Base-by-base conservation (phyloP, 2,113 vertebrate genomes). In the Cercocebus atys region DNA sequence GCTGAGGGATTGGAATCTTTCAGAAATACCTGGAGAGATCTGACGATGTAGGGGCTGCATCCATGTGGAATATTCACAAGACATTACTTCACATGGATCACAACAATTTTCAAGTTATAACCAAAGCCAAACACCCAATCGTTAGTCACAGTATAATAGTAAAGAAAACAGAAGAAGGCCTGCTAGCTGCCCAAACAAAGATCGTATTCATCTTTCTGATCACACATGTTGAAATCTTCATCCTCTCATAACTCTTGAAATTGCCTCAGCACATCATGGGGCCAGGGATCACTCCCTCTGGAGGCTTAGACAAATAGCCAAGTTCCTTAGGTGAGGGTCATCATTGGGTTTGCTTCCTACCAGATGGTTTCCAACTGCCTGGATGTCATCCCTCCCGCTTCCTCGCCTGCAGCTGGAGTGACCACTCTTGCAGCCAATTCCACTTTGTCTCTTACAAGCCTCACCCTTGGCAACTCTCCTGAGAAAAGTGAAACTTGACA, bases 291-390 rank as follows among this genome's bases (percentile, higher is more conserved):
- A 40, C 55, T 95, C 93, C 95, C 96, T 57, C 81, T 35, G 43
- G 97, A 91, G 84, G 45, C 88, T 55, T 83, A 90, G 81, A 97
- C 83, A 97, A 97, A 96, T 4, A 92, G 85, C 96, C 93, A 55
- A 93, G 95, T 72, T 97, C 85, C 93, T 96, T 96, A 94, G 96
- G 97, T 96, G 94, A 98, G 40, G 82, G 64, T 81, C 97, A 89
- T 94, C 81, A 52, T 40, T 30, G 1, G 32, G 79, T 94, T 40
- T 64, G 81, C 57, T 96, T 94, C 95, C 96, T 93, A 55, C 90
- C 93, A 96, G 94, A 94, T 97, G 97, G 72, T 76, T 96, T 43
- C 93, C 70, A 87, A 17, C 45, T 0, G 30, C 76, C 90, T 68
- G 85, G 32, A 68, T 81, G 76, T 64, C 47, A 66, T 61, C 73